Percentiles rank a stretch among this genome's conserved stretches.
These are phyloP conservation scores for Phataginus tricuspis DNA, from an alignment of 2,797 vertebrate species.

Conservation along the genomic window DNA sequence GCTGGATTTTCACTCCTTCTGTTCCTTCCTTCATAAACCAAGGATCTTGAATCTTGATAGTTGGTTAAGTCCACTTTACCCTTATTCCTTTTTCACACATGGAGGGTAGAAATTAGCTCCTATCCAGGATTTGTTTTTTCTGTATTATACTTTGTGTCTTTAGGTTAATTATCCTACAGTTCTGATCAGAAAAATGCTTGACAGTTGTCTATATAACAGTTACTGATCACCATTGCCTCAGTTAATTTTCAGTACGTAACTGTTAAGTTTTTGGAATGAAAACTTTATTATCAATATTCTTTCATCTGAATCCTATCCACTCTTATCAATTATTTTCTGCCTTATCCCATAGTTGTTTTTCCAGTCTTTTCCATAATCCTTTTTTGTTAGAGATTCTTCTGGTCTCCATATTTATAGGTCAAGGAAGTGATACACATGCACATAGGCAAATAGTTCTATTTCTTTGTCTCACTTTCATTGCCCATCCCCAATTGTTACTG, in stretches of 20 bases:
- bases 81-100: background rate
- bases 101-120: background rate
- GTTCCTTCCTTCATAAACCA: background rate
- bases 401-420: background rate
- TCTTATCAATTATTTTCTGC: background rate
- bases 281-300: background rate
- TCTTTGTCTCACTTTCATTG: background rate
- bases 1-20: background rate
- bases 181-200: background rate
- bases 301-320: slow-evolving; percentile 4
- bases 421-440: background rate
- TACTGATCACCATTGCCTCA: background rate
- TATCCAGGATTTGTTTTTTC: background rate
- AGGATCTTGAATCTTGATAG: background rate
- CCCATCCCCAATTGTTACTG: background rate
- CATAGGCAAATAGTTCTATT: background rate
- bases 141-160: background rate
- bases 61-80: background rate
- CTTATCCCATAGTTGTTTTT: background rate
- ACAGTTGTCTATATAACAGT: background rate
- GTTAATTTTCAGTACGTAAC: background rate
- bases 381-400: background rate
- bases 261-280: background rate
- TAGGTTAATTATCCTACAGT: background rate
- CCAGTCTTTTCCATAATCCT: background rate